These are phyloP conservation scores for Gastrophryne carolinensis DNA, from an alignment of 2,797 vertebrate genomes.

Conservation along the genomic window DNA sequence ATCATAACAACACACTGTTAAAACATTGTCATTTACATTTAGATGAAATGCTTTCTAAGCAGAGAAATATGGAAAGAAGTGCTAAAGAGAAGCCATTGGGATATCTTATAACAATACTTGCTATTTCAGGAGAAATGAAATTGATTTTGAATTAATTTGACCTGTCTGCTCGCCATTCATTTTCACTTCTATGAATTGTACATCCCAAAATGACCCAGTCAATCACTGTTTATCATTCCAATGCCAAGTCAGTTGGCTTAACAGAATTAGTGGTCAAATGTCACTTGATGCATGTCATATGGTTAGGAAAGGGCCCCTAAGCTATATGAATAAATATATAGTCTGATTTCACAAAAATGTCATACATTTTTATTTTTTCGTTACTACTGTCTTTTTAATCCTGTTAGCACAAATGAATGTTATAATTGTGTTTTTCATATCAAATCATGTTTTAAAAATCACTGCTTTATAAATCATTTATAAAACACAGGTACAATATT, in stretches of 20 bases:
- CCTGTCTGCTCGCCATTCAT: constrained; percentile 49
- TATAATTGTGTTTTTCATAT: constrained; percentile 10
- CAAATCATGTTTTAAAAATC: no score
- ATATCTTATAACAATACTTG: constrained; percentile 29
- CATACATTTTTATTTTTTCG: no score
- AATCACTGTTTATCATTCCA: constrained; percentile 40
- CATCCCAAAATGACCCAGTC: constrained; percentile 42
- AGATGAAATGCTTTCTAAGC: constrained; percentile 39
- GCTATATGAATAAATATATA: no score
- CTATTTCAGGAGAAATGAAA: constrained; percentile 41
- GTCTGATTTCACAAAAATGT: no score
- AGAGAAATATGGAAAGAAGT: constrained; percentile 40
- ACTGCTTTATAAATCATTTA: no score
- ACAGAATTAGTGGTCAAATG: constrained; percentile 32
- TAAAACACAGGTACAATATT: no score
- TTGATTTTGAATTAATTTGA: constrained; percentile 53
- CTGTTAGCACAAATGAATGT: background rate
- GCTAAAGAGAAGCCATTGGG: constrained; percentile 31
- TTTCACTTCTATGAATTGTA: constrained; percentile 37
- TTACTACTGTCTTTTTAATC: no score
- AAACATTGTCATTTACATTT: constrained; percentile 45
- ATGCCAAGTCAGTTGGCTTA: constrained; percentile 11
- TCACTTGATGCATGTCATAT: constrained; percentile 40
- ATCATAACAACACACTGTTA: constrained; percentile 10
- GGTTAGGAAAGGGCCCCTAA: constrained; percentile 1